Base-by-base conservation (phyloP, 1,140 invertebrate genomes). In the Drosophila kurseongensis region DNA sequence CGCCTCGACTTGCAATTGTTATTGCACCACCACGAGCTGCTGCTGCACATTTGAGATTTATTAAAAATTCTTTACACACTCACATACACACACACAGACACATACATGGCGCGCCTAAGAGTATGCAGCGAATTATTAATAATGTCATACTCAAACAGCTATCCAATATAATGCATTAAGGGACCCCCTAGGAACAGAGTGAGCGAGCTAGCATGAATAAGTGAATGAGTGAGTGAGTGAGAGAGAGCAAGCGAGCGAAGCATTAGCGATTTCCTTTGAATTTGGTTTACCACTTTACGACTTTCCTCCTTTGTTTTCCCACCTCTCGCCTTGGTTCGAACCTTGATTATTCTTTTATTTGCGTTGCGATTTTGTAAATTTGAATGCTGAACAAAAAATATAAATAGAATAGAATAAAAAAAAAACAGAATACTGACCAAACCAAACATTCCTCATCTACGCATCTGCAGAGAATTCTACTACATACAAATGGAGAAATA, bases 401-500 rank as follows among this genome's bases (percentile, higher is more conserved):
- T 16, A 35, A 72, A 72, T 72, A 72, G 68, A 71, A 71, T 72
- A 72, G 68, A 69, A 63, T 23, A 36, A 61, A 69, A 61, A 63
- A 69, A 80, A 72, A 76, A 42, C 59, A 84, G 76, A 76, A 73
- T 88, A 88, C 83, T 88, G 83, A 88, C 83, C 83, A 76, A 80
- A 66, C 80, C 79, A 86, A 86, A 86, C 84, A 86, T 88, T 86
- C 83, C 83, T 88, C 83, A 88, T 88, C 83, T 88, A 89, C 84
- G 84, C 84, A 88, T 91, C 95, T 96, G 47, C 96, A 99, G 99
- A 93, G 99, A 99, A 94, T 99, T 99, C 94, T 99, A 98, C 95
- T 99, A 99, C 94, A 99, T 99, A 92, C 99, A 99, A 94, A 99
- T 99, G 98, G 99, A 99, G 94, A 99, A 99, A 93, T 99, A 99